Conservation (phyloP, 2,888 invertebrate species). For the Drosophila kokeensis region DNA sequence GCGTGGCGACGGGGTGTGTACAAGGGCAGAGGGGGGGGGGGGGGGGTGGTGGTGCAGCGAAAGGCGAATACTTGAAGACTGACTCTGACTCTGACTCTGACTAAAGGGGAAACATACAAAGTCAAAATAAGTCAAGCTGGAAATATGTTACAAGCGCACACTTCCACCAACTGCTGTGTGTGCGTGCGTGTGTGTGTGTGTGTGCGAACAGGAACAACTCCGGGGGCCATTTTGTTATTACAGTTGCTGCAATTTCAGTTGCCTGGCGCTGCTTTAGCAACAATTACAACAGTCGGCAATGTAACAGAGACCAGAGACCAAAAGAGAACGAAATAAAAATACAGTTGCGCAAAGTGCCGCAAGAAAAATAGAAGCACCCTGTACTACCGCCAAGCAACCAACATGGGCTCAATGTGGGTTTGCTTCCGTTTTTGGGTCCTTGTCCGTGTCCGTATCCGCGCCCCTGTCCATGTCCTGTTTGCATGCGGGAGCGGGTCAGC, state of each 20-base stretch:
- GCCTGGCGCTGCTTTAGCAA: conserved; percentile 68
- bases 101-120: conserved; percentile 50
- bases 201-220: conserved; percentile 66
- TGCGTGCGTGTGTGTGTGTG: conserved; percentile 12
- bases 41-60: neutral
- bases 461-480: conserved; percentile 17
- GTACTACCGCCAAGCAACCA: conserved; percentile 29
- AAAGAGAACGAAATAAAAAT: conserved; percentile 34
- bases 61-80: conserved; percentile 10
- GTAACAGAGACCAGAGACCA: conserved; percentile 19
- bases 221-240: conserved; percentile 79
- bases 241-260: conserved; percentile 75
- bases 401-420: conserved; percentile 10
- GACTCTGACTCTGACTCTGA: conserved; percentile 19
- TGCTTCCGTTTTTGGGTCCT: conserved; percentile 11
- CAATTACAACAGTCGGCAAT: conserved; percentile 66
- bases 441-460: conserved; percentile 7
- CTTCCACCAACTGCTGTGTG: conserved; percentile 11
- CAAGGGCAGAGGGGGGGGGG: neutral
- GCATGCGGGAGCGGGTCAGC: conserved; percentile 47
- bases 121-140: conserved; percentile 79
- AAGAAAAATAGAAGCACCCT: conserved; percentile 64
- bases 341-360: conserved; percentile 23
- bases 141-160: conserved; percentile 67
- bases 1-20: conserved; percentile 10